Base-by-base conservation (phyloP, 1,140 invertebrate species). In the Pseudobourletiella spinata region DNA sequence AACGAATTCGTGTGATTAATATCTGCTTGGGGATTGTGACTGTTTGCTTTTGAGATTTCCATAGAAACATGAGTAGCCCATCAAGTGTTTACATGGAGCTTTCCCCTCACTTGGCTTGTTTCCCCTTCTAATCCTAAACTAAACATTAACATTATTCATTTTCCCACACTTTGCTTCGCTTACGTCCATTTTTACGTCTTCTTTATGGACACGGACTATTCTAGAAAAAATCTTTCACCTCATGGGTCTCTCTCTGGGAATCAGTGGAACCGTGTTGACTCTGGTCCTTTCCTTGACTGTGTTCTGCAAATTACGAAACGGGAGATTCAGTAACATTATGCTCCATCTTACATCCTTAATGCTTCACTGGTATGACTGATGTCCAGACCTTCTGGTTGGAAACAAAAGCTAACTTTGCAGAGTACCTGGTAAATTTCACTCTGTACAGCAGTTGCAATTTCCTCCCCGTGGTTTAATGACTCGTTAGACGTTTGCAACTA, bases 1-100 rank as follows among this genome's bases (percentile, higher is more conserved):
- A 58, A 55, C n/a, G 64, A 60, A 61, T 60, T 65, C 64, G 64
- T 65, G 64, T 65, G 64, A 65, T 65, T 65, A 65, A 65, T 65
- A 58, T 61, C 64, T 52, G 59, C 58, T 60, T 39, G 59, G 55
- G 52, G 64, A 65, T 65, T 65, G 51, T 16, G 46, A 60, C 32
- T 65, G 59, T 65, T 60, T 65, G 54, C 59, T 25, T 18, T 57
- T 56, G 56, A 65, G 64, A 65, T 65, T 65, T 61, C 57, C 50
- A 43, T 57, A 59, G 59, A 65, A 65, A 61, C 64, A 61, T 65
- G 55, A 61, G 59, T 61, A 61, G 52, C 63, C 50, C 58, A 55
- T 65, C 63, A 60, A 65, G 59, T 65, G 64, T 64, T 64, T 64
- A 35, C 63, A 64, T 43, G 51, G 32, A 60, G 56, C 46, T 18